Evolutionary conservation across 2,888 invertebrate genomes (phyloP).

Genomic region (Melanostoma mellinum): DNA sequence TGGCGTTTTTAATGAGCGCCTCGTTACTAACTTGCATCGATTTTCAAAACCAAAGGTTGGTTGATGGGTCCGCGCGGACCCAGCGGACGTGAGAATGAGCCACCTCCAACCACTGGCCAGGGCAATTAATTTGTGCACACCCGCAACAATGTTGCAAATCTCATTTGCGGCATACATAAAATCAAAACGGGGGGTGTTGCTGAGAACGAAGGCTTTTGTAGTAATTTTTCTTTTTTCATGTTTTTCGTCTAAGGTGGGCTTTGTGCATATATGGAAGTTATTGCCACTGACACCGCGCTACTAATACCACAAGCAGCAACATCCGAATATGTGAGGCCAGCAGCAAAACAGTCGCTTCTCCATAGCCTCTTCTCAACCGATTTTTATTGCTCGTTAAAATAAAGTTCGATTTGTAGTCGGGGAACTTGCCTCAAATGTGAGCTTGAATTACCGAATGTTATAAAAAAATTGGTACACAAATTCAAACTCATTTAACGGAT

Average conservation of each 20-base stretch:
- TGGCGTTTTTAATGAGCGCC: slow-evolving; percentile 82
- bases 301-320: slow-evolving; percentile 3
- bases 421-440: slow-evolving; percentile 80
- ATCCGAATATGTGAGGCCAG: neutral
- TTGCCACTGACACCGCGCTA: slow-evolving; percentile 13
- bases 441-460: slow-evolving; percentile 79
- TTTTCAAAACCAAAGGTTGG: slow-evolving; percentile 74
- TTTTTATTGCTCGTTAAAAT: slow-evolving; percentile 80
- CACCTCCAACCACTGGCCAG: slow-evolving; percentile 14
- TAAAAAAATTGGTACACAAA: slow-evolving; percentile 53
- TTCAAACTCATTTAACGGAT: slow-evolving; percentile 18
- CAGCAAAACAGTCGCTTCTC: slow-evolving; percentile 33
- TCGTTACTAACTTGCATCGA: slow-evolving; percentile 80
- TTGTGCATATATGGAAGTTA: neutral
- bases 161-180: slow-evolving; percentile 78
- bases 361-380: slow-evolving; percentile 76
- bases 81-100: slow-evolving; percentile 34
- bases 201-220: neutral
- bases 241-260: slow-evolving; percentile 64
- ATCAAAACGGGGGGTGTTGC: slow-evolving; percentile 28
- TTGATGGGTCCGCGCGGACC: slow-evolving; percentile 42
- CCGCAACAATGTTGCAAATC: slow-evolving; percentile 79
- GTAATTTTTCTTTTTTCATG: neutral
- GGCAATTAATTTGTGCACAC: slow-evolving; percentile 80
- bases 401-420: slow-evolving; percentile 79